Evolutionary conservation across 1,140 invertebrate species (phyloP), one percentile per base, ranked within the genome.

Genomic region (Eurosta solidaginis): DNA sequence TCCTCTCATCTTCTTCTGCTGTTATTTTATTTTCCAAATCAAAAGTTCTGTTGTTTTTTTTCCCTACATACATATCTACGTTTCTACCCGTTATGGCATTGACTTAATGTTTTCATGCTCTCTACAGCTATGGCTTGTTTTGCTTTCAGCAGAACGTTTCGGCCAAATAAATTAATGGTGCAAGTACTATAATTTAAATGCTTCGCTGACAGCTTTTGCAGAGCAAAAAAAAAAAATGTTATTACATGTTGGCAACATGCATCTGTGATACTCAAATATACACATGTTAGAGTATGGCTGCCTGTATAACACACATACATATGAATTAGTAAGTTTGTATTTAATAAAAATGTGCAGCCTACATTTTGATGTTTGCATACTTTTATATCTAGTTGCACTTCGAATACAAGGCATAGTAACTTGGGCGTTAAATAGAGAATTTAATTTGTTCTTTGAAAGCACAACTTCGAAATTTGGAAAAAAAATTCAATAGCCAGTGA

Each of bases 131-230:
- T 17, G 36, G 27, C 36, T 7, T 29, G 54, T n/a, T 63, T 17
- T 29, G 12, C 27, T 63, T 63, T 40, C 33, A 68, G 59, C 33
- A 25, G 33, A 68, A 68, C 14, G 14, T 20, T 68, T 68, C 40
- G 27, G 59, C 59, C 33, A 68, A 68, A 68, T 68, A 68, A 68
- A 68, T 68, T 68, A 29, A 68, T 68, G 59, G 59, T 29, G 59
- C 59, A 42, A 68, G 59, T 68, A 68, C 59, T 40, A 68, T 68
- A 68, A 68, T 68, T 68, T 68, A 68, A 68, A 68, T 68, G 59
- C 59, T 20, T 27, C 22, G 59, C 59, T 68, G 59, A 68, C 59
- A 68, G 59, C 59, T 68, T 33, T 68, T 33, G 33, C 29, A 27
- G 59, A 9, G 40, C 59, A 20, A 20, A 20, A 68, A 68, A 27